Conservation (phyloP, 2,888 invertebrate genomes). For the Willowsia nigromaculata region DNA sequence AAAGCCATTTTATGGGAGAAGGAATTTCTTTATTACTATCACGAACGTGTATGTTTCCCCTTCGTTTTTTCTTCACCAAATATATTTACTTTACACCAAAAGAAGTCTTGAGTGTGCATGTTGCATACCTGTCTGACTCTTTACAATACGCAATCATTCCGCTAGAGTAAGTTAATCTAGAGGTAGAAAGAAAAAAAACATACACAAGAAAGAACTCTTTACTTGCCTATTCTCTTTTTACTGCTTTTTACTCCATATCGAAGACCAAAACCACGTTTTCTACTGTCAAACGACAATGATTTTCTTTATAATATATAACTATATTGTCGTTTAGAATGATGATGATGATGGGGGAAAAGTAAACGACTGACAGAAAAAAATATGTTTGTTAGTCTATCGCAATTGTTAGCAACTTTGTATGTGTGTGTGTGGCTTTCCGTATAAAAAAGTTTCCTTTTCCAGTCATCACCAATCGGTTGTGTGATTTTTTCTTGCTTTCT, state of each 20-base stretch:
- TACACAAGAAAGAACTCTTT: too few species aligned
- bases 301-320: conserved; percentile 19
- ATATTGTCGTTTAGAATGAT: conserved; percentile 38
- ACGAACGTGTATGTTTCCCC: not conserved
- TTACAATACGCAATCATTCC: conserved; percentile 71
- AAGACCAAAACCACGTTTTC: not conserved
- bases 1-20: conserved; percentile 40
- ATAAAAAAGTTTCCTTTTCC: conserved; percentile 38
- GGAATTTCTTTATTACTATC: conserved; percentile 44
- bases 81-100: not conserved
- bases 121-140: conserved; percentile 37
- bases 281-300: not conserved
- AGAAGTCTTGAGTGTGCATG: not conserved
- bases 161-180: conserved; percentile 64
- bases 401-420: conserved; percentile 47
- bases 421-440: conserved; percentile 32
- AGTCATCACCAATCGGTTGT: conserved; percentile 58
- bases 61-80: not conserved
- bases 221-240: not conserved
- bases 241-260: not conserved
- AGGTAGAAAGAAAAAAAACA: conserved; percentile 22
- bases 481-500: conserved; percentile 26
- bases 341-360: conserved; percentile 30
- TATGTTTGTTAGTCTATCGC: conserved; percentile 15
- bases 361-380: conserved; percentile 39